Base-by-base conservation (phyloP, 2,113 vertebrate species). In the Platanista minor region DNA sequence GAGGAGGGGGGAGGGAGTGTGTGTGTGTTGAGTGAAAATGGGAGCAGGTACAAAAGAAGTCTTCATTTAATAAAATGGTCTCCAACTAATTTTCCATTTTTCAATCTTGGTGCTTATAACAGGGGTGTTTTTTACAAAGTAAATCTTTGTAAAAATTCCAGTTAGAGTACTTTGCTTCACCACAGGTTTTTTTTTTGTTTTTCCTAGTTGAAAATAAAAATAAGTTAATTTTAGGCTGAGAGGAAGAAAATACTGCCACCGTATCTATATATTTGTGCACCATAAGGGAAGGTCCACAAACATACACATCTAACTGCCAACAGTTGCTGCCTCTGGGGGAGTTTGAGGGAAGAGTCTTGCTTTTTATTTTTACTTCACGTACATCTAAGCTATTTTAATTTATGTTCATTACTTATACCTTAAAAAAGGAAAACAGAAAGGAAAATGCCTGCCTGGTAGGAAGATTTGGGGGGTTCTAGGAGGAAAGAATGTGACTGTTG, bases 341-440 rank as follows among this genome's bases (percentile, higher is more conserved):
- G 12, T 15, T 29, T 17, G 12, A 75, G 43, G 12, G 6, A 36
- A 39, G 41, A 67, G 27, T 66, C 43, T 39, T 67, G 57, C 71
- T 59, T 80, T 52, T 57, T 49, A 31, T 78, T 87, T 92, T 78
- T 43, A 62, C 39, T 87, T 61, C 46, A 33, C 0, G 0, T 18
- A 54, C 61, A 72, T 90, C 61, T 46, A 31, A 75, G 31, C 83
- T 41, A n/a, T 90, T 92, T 77, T 89, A 81, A 71, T 64, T 91
- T 49, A 67, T 18, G 62, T n/a, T 36, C n/a, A 82, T 46, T 90
- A 18, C n/a, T 92, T 92, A 36, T 52, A 61, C 43, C 64, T 92
- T 84, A 33, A 6, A 54, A 69, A 23, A 12, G 13, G 4, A 21
- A 8, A 27, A 54, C 36, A n/a, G 33, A 74, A 78, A 62, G 72